Conservation (phyloP, 2,888 invertebrate species). For the Agonum fuliginosum region DNA sequence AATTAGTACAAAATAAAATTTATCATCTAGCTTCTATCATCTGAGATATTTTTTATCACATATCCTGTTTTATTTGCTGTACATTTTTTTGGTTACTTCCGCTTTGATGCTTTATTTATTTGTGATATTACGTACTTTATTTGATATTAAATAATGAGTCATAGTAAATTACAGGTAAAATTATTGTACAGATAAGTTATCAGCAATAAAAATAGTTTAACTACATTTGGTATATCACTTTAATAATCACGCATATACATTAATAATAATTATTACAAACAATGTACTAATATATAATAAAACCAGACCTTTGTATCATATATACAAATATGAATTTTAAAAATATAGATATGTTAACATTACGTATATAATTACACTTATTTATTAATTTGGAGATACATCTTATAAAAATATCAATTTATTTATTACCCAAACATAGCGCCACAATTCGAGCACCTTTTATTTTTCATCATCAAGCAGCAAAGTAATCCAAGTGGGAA, state of each 20-base stretch:
- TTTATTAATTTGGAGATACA: neutral
- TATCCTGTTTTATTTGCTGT: too few species aligned
- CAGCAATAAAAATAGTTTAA: neutral
- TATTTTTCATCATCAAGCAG: constrained; percentile 88
- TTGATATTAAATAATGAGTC: neutral
- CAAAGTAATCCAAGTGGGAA: constrained; percentile 92
- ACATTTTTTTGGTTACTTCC: too few species aligned
- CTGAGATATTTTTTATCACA: too few species aligned
- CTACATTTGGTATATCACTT: neutral
- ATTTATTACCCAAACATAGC: constrained; percentile 81
- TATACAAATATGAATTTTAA: constrained; percentile 47
- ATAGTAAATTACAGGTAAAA: neutral
- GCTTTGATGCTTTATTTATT: too few species aligned
- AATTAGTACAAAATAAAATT: too few species aligned
- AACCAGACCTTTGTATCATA: constrained; percentile 25
- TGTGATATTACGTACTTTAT: too few species aligned
- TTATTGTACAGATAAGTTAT: neutral
- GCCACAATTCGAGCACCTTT: constrained; percentile 91
- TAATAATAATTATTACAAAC: constrained; percentile 17
- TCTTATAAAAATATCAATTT: neutral
- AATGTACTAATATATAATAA: constrained; percentile 9
- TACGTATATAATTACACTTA: neutral
- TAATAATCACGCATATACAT: constrained; percentile 1
- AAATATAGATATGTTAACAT: constrained; percentile 38
- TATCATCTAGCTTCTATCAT: too few species aligned